phyloP scores from a whole-genome alignment of 2,888 invertebrate species.

The Oasisia sp. region DNA sequence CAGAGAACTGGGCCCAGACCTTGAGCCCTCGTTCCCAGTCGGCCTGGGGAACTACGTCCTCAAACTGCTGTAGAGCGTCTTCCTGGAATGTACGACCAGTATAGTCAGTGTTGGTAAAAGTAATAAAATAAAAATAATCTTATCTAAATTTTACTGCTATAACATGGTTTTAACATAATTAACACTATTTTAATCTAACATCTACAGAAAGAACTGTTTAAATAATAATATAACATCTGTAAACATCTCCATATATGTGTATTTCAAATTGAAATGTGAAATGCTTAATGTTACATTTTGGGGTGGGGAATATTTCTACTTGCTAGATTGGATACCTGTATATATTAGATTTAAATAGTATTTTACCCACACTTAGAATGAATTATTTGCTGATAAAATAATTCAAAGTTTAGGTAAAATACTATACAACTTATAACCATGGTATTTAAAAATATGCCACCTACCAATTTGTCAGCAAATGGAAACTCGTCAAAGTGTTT shows the following conservation, averaged over 20 bases:
- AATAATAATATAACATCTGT: no score
- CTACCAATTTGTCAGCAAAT: constrained; percentile 55
- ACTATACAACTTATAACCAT: not conserved
- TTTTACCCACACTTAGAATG: not conserved
- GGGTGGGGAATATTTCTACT: not conserved
- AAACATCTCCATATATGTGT: not conserved
- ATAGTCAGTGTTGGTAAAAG: no score
- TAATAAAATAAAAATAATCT: no score
- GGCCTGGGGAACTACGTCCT: constrained; percentile 52
- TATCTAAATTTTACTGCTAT: not conserved
- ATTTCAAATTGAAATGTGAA: not conserved
- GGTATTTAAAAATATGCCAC: not conserved
- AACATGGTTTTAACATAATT: constrained; percentile 19
- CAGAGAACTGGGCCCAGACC: constrained; percentile 58
- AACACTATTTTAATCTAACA: constrained; percentile 22
- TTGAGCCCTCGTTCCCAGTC: constrained; percentile 63
- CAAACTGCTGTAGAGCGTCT: constrained; percentile 54
- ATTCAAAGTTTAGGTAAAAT: no score
- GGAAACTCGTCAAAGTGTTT: constrained; percentile 48
- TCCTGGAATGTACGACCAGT: constrained; percentile 45
- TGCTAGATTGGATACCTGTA: no score
- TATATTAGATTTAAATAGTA: constrained; percentile 22
- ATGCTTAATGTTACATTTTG: no score
- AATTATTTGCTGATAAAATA: not conserved
- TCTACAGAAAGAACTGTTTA: not conserved